Percentiles rank a stretch among this genome's conserved stretches.
Conservation (phyloP, 2,888 invertebrate genomes). For the Drosophila affinis region DNA sequence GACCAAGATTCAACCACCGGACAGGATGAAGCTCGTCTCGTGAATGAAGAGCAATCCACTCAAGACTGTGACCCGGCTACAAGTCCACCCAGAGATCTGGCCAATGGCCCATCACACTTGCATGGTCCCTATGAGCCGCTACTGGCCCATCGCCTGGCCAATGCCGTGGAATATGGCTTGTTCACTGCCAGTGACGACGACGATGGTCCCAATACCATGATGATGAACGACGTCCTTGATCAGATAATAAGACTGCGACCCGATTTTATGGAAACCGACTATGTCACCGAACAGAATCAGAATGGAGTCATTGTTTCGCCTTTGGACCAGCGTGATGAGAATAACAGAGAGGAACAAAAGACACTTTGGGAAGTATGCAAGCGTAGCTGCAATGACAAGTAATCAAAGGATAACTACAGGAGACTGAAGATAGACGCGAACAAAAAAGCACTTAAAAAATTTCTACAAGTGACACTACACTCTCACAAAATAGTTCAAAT, state of each 20-base stretch:
- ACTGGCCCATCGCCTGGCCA: constrained; percentile 30
- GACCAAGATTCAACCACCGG: no score
- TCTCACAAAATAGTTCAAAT: not conserved
- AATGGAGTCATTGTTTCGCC: not conserved
- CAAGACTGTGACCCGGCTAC: not conserved
- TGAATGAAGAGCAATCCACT: no score
- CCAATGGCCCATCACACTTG: constrained; percentile 33
- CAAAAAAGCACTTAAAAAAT: not conserved
- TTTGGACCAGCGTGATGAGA: not conserved
- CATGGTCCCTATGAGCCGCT: constrained; percentile 42
- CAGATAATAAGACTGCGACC: constrained; percentile 23
- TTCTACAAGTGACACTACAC: no score
- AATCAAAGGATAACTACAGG: not conserved
- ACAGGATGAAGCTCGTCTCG: no score
- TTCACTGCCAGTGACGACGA: constrained; percentile 16
- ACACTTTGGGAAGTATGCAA: not conserved
- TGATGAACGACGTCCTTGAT: constrained; percentile 28
- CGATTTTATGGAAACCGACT: not conserved
- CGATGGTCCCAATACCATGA: constrained; percentile 4
- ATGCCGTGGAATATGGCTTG: constrained; percentile 38
- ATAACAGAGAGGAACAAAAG: not conserved
- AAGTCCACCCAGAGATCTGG: constrained; percentile 14
- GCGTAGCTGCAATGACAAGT: not conserved
- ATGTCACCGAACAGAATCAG: not conserved
- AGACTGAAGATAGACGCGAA: no score